These are phyloP conservation scores for Drosophila carrolli DNA, from an alignment of 1,140 invertebrate genomes.

Conservation along the genomic window DNA sequence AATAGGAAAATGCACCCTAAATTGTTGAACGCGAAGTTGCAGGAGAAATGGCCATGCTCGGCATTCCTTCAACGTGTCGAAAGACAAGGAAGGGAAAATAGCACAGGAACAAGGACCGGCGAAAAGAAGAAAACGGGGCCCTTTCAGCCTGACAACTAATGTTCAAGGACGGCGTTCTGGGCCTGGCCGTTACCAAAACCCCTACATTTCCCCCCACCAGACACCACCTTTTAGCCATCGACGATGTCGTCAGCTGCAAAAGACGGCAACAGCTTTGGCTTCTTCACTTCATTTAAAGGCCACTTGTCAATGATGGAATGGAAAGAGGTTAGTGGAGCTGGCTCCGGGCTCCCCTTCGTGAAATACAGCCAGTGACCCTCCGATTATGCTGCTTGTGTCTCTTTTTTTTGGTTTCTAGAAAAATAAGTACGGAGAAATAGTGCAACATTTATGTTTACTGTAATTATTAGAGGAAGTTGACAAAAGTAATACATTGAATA, in stretches of 20 bases:
- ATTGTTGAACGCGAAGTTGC: slow-evolving; percentile 63
- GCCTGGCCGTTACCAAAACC: slow-evolving; percentile 16
- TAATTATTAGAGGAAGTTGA: too few species aligned
- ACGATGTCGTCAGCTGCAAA: slow-evolving; percentile 22
- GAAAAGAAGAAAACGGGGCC: slow-evolving; percentile 20
- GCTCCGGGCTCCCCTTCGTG: slow-evolving; percentile 5
- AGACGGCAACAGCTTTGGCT: slow-evolving; percentile 31
- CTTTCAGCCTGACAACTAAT: slow-evolving; percentile 54
- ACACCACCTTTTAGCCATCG: too few species aligned
- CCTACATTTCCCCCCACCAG: not conserved
- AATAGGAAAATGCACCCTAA: slow-evolving; percentile 58
- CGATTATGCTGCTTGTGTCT: slow-evolving; percentile 20
- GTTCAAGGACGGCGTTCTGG: slow-evolving; percentile 59
- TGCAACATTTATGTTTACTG: too few species aligned
- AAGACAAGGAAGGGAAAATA: slow-evolving; percentile 17
- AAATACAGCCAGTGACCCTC: slow-evolving; percentile 10
- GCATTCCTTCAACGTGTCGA: slow-evolving; percentile 26
- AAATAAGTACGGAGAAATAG: too few species aligned
- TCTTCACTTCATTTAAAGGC: slow-evolving; percentile 75
- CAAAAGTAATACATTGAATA: too few species aligned
- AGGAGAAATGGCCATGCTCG: slow-evolving; percentile 43
- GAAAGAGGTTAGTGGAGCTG: slow-evolving; percentile 15
- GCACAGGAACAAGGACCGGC: slow-evolving; percentile 10
- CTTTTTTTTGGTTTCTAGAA: not conserved
- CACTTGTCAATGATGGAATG: slow-evolving; percentile 69